phyloP scores from a whole-genome alignment of 2,888 invertebrate genomes.

The Sympetrum striolatum region DNA sequence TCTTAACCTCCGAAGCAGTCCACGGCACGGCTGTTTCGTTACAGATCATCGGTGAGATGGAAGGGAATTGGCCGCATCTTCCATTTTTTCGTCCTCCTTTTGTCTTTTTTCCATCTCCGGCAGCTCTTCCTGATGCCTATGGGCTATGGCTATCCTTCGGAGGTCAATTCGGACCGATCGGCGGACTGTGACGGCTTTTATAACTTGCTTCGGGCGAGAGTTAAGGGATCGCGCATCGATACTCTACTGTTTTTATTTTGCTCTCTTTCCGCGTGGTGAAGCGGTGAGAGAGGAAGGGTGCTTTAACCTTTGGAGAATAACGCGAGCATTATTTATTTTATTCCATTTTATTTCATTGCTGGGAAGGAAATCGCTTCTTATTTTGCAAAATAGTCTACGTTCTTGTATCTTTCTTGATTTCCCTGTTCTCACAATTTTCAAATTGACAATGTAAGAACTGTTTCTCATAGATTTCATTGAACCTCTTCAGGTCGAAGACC shows the following conservation, averaged over 20 bases:
- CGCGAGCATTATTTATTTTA: no score
- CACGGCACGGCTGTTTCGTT: constrained; percentile 15
- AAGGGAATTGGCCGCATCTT: neutral
- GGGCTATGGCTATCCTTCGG: neutral
- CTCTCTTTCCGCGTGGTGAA: neutral
- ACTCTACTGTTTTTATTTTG: neutral
- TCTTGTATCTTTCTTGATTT: no score
- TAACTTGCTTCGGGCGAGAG: neutral
- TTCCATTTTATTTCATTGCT: no score
- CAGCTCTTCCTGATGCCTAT: neutral
- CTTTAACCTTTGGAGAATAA: no score
- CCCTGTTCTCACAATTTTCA: no score
- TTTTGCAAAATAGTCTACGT: no score
- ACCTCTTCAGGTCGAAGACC: no score
- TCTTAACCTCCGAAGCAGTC: constrained; percentile 17
- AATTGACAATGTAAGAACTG: no score
- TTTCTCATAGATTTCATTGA: no score
- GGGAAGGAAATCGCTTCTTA: no score
- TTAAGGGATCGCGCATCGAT: neutral
- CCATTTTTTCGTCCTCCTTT: neutral
- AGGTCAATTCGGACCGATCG: neutral
- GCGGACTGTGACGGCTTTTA: neutral
- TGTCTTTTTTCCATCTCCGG: neutral
- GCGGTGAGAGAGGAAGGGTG: neutral
- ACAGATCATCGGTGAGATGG: constrained; percentile 14